Base-by-base conservation (phyloP, 2,888 invertebrate species). In the Lepetodrilus schrolli region DNA sequence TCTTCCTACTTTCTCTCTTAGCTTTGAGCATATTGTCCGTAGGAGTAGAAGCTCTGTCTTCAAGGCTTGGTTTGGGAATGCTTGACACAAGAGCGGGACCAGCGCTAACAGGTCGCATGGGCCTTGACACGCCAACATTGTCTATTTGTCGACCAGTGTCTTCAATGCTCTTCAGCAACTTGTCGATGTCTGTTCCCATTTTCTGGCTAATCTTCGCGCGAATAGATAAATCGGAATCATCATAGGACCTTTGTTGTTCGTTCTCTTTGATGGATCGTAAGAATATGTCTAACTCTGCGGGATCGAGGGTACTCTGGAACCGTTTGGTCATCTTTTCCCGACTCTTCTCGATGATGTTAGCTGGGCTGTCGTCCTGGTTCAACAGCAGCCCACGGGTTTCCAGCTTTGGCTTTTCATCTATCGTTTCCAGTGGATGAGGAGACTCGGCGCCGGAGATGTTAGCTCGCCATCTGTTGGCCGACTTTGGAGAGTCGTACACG, bases 161-260 rank as follows among this genome's bases (percentile, higher is more conserved):
- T 72, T 89, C 88, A 17, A 89, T 87, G 21, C 81, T 82, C 74
- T 86, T 85, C 8, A 89, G 81, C 17, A 87, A 82, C 50, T 84
- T 78, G 66, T 89, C 88, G 37, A 89, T 85, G 50, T 87, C 85
- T 26, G 82, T 83, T 75, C 79, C 79, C 70, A 76, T 76, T n/a
- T 71, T 74, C 43, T 70, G 51, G 49, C 82, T 84, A 38, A 85
- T 74, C 70, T 83, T 79, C 38, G 81, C 78, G 43, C 84, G 77
- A 30, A 84, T 78, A 5, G 84, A 80, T 20, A 48, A n/a, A 34
- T 72, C 74, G 4, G 72, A 65, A 66, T 79, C 77, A 58, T 77
- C 77, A 36, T 48, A 38, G n/a, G 65, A 48, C 13, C 66, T 72
- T n/a, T 38, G 66, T n/a, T 65, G 20, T 10, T 58, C 30, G 1